Base-by-base conservation (phyloP, 2,888 invertebrate genomes). In the Taenaris catops region DNA sequence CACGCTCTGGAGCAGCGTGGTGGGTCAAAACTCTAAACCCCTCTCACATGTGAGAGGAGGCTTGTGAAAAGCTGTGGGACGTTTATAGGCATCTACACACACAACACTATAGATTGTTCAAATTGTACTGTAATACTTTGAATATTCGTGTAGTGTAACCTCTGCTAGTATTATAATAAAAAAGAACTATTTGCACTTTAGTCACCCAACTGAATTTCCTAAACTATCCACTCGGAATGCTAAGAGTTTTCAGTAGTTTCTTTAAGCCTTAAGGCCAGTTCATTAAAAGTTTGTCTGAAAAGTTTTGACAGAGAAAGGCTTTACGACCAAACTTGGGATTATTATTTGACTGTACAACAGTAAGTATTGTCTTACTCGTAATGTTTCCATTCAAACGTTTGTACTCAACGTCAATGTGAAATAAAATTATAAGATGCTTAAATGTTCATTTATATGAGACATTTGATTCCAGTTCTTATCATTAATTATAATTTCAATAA, bases 291-390 rank as follows among this genome's bases (percentile, higher is more conserved):
- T 38, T 25, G 25, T 29, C 29, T 34, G 25, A 16, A 34, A 39
- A 34, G 20, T 39, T 29, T 18, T 26, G 23, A 17, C 26, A 32
- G 21, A 23, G 17, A 25, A 23, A 27, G 31, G 25, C 31, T 25
- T 38, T 10, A 25, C 24, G 10, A 34, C 24, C 14, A 20, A 29
- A 27, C 24, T 34, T 38, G n/a, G 25, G 19, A 31, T 31, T 21
- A 34, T 33, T 38, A 34, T 38, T 38, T 29, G 16, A 38, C 27
- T 28, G 23, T 28, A 10, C 25, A 6, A 38, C 28, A 34, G 20
- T 34, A 16, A 25, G 20, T 28, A 17, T 26, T 26, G 26, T 32
- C 27, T 37, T 31, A 29, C 9, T 31, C 23, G 21, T 16, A 23
- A 21, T 31, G 16, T 16, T 31, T 23, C 16, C 16, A 31, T 23